phyloP scores from a whole-genome alignment of 2,113 vertebrate species.

The Acrocephalus kingi region DNA sequence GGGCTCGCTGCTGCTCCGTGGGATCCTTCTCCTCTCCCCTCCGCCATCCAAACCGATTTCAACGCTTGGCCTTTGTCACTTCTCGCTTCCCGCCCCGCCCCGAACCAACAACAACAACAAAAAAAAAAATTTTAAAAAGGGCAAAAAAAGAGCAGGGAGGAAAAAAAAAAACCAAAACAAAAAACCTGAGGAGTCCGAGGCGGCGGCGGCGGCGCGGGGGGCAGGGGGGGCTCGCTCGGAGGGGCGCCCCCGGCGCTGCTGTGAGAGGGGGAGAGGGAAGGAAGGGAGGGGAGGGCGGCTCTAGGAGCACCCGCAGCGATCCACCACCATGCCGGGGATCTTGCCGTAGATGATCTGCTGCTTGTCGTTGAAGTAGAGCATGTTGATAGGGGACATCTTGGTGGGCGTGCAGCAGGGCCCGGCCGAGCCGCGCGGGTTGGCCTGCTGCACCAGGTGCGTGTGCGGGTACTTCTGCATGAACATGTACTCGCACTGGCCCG shows the following conservation, averaged over 20 bases:
- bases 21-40: not conserved
- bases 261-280: no score
- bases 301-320: slow-evolving; percentile 96
- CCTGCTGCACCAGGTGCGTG: slow-evolving; percentile 96
- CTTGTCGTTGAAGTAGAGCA: slow-evolving; percentile 99
- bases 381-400: slow-evolving; percentile 99
- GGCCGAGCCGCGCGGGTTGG: slow-evolving; percentile 93
- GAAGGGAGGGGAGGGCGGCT: not conserved
- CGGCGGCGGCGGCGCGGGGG: not conserved
- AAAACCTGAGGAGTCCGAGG: not conserved
- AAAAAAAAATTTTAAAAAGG: not conserved
- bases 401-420: slow-evolving; percentile 98
- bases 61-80: not conserved
- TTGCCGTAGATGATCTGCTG: slow-evolving; percentile 99
- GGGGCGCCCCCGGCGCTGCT: no score
- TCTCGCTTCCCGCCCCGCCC: not conserved
- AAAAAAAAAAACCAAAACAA: not conserved
- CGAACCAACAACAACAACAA: not conserved
- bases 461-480: slow-evolving; percentile 99
- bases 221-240: not conserved
- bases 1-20: not conserved
- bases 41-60: not conserved
- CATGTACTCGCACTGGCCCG: slow-evolving; percentile 99
- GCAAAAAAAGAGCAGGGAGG: no score
- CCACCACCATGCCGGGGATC: slow-evolving; percentile 98